Evolutionary conservation across 2,797 vertebrate genomes (phyloP).

Genomic region (Anableps anableps): DNA sequence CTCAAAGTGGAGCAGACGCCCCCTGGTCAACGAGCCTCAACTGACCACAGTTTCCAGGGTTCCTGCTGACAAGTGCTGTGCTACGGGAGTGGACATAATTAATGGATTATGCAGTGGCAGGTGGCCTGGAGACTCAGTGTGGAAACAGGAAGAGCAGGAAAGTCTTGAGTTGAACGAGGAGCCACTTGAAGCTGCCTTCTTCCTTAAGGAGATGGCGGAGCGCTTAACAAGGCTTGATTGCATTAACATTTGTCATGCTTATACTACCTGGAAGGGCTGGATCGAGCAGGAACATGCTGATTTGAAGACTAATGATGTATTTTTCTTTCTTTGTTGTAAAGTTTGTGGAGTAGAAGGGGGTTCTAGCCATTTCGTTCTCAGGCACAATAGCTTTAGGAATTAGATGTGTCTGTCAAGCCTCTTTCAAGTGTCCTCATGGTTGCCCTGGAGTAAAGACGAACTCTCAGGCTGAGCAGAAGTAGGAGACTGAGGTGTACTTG

Average conservation of each 20-base stretch:
- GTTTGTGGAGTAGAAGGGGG: slow-evolving; percentile 52
- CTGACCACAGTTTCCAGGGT: slow-evolving; percentile 56
- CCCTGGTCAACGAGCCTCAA: slow-evolving; percentile 22
- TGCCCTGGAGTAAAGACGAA: slow-evolving; percentile 51
- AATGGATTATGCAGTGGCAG: slow-evolving; percentile 67
- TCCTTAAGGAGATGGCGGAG: slow-evolving; percentile 64
- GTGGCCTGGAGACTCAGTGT: slow-evolving; percentile 58
- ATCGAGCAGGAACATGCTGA: slow-evolving; percentile 71
- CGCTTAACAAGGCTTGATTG: slow-evolving; percentile 81
- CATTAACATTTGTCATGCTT: slow-evolving; percentile 81
- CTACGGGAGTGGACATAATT: slow-evolving; percentile 70
- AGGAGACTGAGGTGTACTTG: slow-evolving; percentile 34
- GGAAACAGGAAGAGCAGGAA: slow-evolving; percentile 56
- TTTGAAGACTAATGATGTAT: slow-evolving; percentile 68
- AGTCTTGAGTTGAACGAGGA: slow-evolving; percentile 59
- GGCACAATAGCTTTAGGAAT: slow-evolving; percentile 47
- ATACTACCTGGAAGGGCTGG: slow-evolving; percentile 64
- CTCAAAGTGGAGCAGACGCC: slow-evolving; percentile 31
- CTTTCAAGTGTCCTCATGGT: slow-evolving; percentile 62
- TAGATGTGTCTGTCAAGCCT: slow-evolving; percentile 20
- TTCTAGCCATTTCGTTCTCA: slow-evolving; percentile 41
- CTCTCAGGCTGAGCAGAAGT: slow-evolving; percentile 50
- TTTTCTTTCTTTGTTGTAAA: slow-evolving; percentile 45
- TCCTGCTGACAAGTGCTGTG: slow-evolving; percentile 70
- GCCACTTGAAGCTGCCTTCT: slow-evolving; percentile 69